A percentile compares a stretch with the other conserved stretches of the same genome.
phyloP scores from a whole-genome alignment of 2,113 vertebrate genomes.

The Conger conger region DNA sequence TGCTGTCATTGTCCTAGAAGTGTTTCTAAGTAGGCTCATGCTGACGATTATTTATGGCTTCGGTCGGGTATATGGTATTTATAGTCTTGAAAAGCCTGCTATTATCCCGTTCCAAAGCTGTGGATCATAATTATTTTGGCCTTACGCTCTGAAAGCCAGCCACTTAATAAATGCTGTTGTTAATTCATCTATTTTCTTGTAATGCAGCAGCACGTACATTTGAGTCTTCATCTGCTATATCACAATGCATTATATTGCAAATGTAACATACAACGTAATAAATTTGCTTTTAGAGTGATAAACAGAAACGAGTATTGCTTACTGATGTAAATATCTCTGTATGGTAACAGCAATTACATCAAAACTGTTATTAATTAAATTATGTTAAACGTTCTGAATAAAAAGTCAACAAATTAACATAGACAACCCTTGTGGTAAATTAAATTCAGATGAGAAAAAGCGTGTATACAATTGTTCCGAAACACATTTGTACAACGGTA shows the following conservation, averaged over 20 bases:
- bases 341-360: neutral
- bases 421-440: neutral
- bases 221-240: neutral
- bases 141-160: neutral
- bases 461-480: too few relatives aligned
- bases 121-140: neutral
- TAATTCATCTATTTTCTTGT: neutral
- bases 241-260: neutral
- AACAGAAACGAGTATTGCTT: neutral
- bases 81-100: neutral
- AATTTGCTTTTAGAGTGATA: neutral
- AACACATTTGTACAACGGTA: too few relatives aligned
- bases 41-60: constrained; percentile 11
- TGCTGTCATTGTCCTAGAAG: neutral
- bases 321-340: neutral
- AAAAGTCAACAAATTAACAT: neutral
- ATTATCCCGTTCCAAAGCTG: constrained; percentile 9
- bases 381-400: neutral
- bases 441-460: neutral
- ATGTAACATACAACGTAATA: neutral
- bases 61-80: neutral
- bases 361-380: neutral
- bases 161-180: neutral
- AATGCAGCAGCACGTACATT: neutral
- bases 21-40: neutral